Conservation (phyloP, 2,113 vertebrate genomes). For the Mugil cephalus region DNA sequence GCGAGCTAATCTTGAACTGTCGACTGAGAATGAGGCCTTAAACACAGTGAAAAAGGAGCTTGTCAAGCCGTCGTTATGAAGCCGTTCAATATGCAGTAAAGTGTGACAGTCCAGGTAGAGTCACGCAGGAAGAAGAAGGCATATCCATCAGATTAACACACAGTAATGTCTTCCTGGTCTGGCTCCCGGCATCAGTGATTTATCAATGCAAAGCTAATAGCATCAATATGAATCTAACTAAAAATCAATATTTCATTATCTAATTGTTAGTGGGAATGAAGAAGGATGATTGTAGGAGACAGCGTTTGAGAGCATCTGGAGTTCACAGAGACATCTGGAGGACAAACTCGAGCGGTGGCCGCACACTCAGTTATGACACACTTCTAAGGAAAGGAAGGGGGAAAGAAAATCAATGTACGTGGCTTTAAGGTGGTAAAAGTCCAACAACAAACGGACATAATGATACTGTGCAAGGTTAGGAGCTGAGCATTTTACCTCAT, state of each 20-base stretch:
- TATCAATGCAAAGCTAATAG: constrained; percentile 99
- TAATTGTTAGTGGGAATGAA: constrained; percentile 99
- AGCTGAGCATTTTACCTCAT: constrained; percentile 46
- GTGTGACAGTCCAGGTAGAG: constrained; percentile 70
- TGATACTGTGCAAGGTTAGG: constrained; percentile 24
- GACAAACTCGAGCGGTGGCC: constrained; percentile 85
- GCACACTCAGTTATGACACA: constrained; percentile 34
- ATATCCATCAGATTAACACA: constrained; percentile 99
- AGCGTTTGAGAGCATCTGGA: constrained; percentile 95
- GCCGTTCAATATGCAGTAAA: constrained; percentile 45
- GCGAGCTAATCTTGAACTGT: background rate
- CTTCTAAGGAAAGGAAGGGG: constrained; percentile 16
- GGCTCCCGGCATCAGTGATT: constrained; percentile 87
- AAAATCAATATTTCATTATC: constrained; percentile 99
- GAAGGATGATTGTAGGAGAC: constrained; percentile 94
- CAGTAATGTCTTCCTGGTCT: constrained; percentile 86
- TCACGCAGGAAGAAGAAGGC: constrained; percentile 78
- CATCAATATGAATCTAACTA: constrained; percentile 99
- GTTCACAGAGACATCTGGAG: constrained; percentile 98
- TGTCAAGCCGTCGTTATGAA: constrained; percentile 45
- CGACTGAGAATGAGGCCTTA: background rate
- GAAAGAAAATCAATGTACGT: constrained; percentile 33
- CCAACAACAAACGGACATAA: constrained; percentile 55
- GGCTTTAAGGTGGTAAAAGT: constrained; percentile 42
- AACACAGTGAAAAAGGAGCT: constrained; percentile 2